A percentile compares a stretch with the other conserved stretches of the same genome.
Evolutionary conservation across 2,113 vertebrate genomes (phyloP).

Genomic region (Oriolus oriolus): DNA sequence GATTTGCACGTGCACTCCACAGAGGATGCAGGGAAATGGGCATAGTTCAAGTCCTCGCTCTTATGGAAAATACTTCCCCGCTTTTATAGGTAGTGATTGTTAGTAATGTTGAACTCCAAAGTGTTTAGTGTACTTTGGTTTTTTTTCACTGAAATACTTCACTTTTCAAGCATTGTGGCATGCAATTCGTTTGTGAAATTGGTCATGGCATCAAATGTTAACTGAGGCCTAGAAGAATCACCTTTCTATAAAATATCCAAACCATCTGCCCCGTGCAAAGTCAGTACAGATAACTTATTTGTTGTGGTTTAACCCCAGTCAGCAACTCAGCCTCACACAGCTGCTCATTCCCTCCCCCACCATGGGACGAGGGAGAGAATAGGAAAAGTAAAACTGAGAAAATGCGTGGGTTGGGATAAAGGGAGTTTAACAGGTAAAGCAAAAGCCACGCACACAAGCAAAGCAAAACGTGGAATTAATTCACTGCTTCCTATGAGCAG

Average conservation of each 20-base stretch:
- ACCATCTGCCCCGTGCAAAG: not conserved
- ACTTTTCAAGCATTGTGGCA: conserved; percentile 8
- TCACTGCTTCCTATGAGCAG: not conserved
- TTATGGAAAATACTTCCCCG: not conserved
- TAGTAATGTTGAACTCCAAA: not conserved
- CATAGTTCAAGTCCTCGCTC: not conserved
- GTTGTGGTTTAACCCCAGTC: not conserved
- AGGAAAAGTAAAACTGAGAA: not conserved
- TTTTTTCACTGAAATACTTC: conserved; percentile 14
- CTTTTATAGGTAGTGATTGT: not conserved
- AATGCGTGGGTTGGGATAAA: not conserved
- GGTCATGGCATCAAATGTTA: conserved; percentile 1
- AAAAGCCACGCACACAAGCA: accelerated
- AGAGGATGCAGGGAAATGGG: not conserved
- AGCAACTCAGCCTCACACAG: not conserved
- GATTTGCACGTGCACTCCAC: not conserved
- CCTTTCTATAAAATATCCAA: conserved; percentile 14
- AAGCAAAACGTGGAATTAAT: not conserved
- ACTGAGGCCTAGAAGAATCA: not conserved
- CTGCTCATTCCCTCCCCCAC: not conserved
- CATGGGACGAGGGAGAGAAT: not conserved
- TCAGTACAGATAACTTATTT: not conserved
- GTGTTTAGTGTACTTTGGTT: not conserved
- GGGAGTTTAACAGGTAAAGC: not conserved
- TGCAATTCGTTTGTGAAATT: not conserved